These are phyloP conservation scores for Cerastis rubricosa DNA, from an alignment of 2,888 invertebrate genomes.

Conservation along the genomic window DNA sequence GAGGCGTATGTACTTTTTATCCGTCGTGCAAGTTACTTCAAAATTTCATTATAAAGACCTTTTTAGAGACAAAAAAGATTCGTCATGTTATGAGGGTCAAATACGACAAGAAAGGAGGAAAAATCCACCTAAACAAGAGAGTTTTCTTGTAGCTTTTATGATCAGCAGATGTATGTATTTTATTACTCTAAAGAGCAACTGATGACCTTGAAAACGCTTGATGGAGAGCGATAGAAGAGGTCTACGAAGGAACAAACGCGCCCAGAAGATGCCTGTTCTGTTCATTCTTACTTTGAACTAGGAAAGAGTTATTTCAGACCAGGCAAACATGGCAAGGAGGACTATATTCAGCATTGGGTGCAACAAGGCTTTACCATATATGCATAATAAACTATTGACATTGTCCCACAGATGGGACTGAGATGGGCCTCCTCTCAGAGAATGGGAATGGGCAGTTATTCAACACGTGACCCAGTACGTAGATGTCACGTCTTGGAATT, in stretches of 20 bases:
- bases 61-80: not conserved
- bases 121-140: not conserved
- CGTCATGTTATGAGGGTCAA: too few relatives aligned
- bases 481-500: not conserved
- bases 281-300: too few relatives aligned
- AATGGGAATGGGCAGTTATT: not conserved
- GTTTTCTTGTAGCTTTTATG: too few relatives aligned
- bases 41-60: not conserved
- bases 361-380: too few relatives aligned
- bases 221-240: too few relatives aligned
- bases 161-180: too few relatives aligned
- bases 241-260: too few relatives aligned
- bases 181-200: too few relatives aligned
- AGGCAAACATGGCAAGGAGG: not conserved
- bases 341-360: not conserved
- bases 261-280: too few relatives aligned
- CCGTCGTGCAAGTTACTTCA: not conserved
- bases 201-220: too few relatives aligned
- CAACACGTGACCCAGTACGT: not conserved
- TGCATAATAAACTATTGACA: not conserved
- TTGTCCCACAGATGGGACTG: not conserved
- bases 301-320: too few relatives aligned
- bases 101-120: not conserved
- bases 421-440: rapidly evolving
- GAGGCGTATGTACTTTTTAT: not conserved